Conservation (phyloP, 1,140 invertebrate species). For the Proales similis region DNA sequence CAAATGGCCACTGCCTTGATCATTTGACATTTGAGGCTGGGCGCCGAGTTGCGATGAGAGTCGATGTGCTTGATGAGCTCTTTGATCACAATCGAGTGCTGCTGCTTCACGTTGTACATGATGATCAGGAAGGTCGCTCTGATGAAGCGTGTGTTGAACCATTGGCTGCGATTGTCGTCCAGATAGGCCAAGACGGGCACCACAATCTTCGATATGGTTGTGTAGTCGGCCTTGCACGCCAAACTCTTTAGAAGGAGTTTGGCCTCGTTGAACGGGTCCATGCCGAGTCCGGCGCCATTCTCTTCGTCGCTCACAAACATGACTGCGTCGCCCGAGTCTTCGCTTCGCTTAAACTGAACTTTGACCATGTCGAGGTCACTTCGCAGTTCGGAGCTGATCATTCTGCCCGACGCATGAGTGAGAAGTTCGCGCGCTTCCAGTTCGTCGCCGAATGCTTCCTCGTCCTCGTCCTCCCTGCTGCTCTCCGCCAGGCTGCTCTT, state of each 20-base stretch:
- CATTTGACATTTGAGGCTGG: constrained; percentile 22
- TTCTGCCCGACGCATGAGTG: neutral
- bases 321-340: neutral
- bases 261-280: constrained; percentile 23
- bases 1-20: constrained; percentile 15
- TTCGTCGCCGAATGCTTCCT: neutral
- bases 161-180: constrained; percentile 8
- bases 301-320: neutral
- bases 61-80: constrained; percentile 30
- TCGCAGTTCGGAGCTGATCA: constrained; percentile 4
- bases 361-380: neutral
- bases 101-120: constrained; percentile 32
- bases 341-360: neutral
- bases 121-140: constrained; percentile 5
- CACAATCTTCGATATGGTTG: constrained; percentile 31
- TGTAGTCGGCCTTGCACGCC: constrained; percentile 17
- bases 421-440: constrained; percentile 1
- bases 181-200: constrained; percentile 11
- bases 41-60: constrained; percentile 18
- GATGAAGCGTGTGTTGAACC: constrained; percentile 11
- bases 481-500: too few relatives aligned
- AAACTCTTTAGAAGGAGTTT: constrained; percentile 25
- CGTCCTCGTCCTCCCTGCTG: neutral
- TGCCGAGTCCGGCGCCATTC: neutral
- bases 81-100: constrained; percentile 13